phyloP scores from a whole-genome alignment of 2,113 vertebrate species.

The Geothlypis trichas region DNA sequence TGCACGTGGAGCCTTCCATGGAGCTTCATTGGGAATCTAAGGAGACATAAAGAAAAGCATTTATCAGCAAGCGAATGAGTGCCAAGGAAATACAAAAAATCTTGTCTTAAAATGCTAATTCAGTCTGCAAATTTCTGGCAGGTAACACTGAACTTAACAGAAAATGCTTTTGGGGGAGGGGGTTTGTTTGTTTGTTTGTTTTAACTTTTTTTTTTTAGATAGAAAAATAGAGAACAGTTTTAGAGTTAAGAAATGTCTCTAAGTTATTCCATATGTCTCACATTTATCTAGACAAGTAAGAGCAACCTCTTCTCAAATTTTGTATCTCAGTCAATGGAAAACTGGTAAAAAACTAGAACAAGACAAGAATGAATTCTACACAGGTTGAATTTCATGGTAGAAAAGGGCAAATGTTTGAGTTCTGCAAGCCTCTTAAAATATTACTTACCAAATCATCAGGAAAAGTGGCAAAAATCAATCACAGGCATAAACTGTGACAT shows the following conservation, averaged over 20 bases:
- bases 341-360: not conserved
- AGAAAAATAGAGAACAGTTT: not conserved
- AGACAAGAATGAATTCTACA: not conserved
- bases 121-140: not conserved
- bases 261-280: not conserved
- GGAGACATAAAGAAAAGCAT: not conserved
- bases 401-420: not conserved
- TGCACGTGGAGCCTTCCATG: constrained; percentile 92
- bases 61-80: not conserved
- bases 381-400: not conserved
- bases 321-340: not conserved
- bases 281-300: not conserved
- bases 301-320: not conserved
- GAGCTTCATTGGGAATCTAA: constrained; percentile 93
- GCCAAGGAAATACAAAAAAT: not conserved
- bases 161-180: not conserved
- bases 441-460: not conserved
- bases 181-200: not conserved
- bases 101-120: not conserved
- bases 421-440: not conserved
- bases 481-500: not conserved
- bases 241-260: not conserved
- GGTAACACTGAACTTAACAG: not conserved
- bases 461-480: not conserved
- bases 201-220: not conserved